Evolutionary conservation across 2,888 invertebrate genomes (phyloP).

Genomic region (Melanostoma mellinum): DNA sequence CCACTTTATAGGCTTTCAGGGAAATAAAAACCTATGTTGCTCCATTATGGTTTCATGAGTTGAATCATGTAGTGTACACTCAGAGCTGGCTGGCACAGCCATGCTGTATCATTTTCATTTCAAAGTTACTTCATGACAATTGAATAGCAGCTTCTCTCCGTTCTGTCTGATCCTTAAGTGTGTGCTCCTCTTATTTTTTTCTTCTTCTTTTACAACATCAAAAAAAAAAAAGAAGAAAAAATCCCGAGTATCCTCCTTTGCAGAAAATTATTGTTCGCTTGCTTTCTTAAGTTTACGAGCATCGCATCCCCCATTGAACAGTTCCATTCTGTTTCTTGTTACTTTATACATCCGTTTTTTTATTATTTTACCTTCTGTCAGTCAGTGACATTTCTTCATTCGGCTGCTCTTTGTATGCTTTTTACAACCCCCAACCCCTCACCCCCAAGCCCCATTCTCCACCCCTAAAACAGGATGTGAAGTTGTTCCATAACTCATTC

Average conservation of each 20-base stretch:
- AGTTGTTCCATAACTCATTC: constrained; percentile 75
- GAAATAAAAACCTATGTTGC: constrained; percentile 39
- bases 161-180: constrained; percentile 12
- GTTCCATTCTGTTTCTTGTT: constrained; percentile 62
- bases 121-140: constrained; percentile 61
- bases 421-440: constrained; percentile 2
- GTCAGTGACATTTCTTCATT: constrained; percentile 70
- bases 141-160: constrained; percentile 45
- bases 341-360: constrained; percentile 50
- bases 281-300: constrained; percentile 49
- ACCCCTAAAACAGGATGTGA: constrained; percentile 48
- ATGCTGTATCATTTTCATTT: constrained; percentile 59
- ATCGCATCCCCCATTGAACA: constrained; percentile 51
- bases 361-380: constrained; percentile 65
- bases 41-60: constrained; percentile 55
- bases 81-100: constrained; percentile 1
- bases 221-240: constrained; percentile 19
- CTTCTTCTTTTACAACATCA: background rate
- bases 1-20: constrained; percentile 62
- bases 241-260: constrained; percentile 35
- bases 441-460: background rate
- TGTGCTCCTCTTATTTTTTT: constrained; percentile 18
- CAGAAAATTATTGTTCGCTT: constrained; percentile 16
- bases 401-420: constrained; percentile 5
- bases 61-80: background rate